Evolutionary conservation across 2,888 invertebrate species (phyloP).

Genomic region (Buathra laborator): DNA sequence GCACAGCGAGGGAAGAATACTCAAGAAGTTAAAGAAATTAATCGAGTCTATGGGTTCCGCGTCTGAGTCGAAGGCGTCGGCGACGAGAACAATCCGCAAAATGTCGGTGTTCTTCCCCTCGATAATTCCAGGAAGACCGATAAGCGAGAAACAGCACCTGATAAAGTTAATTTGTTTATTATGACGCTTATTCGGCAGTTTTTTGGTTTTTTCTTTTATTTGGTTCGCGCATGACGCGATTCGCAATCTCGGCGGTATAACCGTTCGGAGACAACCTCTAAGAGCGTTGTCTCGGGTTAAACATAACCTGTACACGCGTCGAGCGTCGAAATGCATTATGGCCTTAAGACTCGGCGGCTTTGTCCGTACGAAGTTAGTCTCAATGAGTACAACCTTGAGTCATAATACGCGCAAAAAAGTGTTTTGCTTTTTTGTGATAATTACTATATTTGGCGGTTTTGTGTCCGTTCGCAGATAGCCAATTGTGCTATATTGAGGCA

Average conservation of each 20-base stretch:
- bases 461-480: no score
- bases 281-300: constrained; percentile 42
- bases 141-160: no score
- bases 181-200: neutral
- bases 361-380: constrained; percentile 4
- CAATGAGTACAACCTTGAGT: constrained; percentile 10
- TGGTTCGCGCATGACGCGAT: no score
- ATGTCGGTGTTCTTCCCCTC: neutral
- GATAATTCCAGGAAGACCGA: no score
- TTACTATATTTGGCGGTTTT: no score
- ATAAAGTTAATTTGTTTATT: neutral
- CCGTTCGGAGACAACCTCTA: constrained; percentile 31
- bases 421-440: no score
- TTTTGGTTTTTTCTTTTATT: neutral
- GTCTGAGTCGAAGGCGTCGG: constrained; percentile 11
- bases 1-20: constrained; percentile 25
- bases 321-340: neutral
- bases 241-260: no score
- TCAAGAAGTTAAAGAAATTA: constrained; percentile 42
- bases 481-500: constrained; percentile 40
- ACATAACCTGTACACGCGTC: constrained; percentile 20
- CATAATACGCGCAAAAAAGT: no score
- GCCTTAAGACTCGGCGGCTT: constrained; percentile 9
- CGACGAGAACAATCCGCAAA: neutral
- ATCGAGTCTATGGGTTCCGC: constrained; percentile 1